phyloP scores from a whole-genome alignment of 2,888 invertebrate species.

The Sylvicola cinctus region DNA sequence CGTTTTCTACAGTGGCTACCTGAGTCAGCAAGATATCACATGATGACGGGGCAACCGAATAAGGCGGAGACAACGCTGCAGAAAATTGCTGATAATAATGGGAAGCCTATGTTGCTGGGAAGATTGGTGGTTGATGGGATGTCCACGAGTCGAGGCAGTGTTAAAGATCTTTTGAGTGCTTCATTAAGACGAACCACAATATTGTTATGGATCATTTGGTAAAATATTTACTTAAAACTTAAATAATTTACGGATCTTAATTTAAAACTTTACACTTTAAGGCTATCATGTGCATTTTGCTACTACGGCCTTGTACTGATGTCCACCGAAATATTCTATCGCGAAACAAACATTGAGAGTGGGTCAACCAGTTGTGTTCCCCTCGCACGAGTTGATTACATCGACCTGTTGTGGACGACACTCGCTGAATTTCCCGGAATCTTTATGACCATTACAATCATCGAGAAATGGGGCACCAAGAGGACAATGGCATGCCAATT shows the following conservation, averaged over 20 bases:
- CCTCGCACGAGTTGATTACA: constrained; percentile 69
- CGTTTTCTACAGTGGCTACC: constrained; percentile 66
- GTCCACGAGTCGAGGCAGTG: constrained; percentile 31
- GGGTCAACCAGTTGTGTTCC: constrained; percentile 42
- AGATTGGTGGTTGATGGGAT: constrained; percentile 60
- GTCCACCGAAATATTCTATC: constrained; percentile 81
- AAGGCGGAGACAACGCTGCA: constrained; percentile 68
- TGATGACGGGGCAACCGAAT: constrained; percentile 69
- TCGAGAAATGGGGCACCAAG: constrained; percentile 76
- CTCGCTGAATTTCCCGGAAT: constrained; percentile 87
- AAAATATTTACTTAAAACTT: constrained; percentile 11
- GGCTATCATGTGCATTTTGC: constrained; percentile 86
- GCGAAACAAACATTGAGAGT: constrained; percentile 27
- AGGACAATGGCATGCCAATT: constrained; percentile 90
- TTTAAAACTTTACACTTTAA: constrained; percentile 17
- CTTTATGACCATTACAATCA: constrained; percentile 70
- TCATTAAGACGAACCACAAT: constrained; percentile 67
- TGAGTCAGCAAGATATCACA: constrained; percentile 77
- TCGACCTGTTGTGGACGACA: constrained; percentile 84
- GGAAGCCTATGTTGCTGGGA: constrained; percentile 71
- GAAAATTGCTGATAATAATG: constrained; percentile 67
- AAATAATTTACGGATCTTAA: neutral
- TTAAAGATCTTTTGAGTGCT: constrained; percentile 53
- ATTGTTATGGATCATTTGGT: constrained; percentile 88
- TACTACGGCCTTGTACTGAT: constrained; percentile 88